Evolutionary conservation across 2,113 vertebrate genomes (phyloP).

Genomic region (Leptodactylus fuscus): DNA sequence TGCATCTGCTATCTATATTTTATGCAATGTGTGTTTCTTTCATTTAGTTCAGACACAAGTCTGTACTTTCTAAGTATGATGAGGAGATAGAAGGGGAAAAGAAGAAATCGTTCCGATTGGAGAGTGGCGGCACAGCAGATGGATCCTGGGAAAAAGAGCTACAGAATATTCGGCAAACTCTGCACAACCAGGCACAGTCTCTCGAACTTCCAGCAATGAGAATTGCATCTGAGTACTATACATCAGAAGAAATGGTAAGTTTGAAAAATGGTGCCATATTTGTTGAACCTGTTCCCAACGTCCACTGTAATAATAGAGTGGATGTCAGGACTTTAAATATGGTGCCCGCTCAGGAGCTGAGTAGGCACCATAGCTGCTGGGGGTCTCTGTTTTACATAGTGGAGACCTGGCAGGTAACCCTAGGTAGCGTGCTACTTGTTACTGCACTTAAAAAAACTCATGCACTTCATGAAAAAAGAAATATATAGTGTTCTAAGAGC

Average conservation of each 20-base stretch:
- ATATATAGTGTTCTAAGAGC: too few relatives aligned
- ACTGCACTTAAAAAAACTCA: too few relatives aligned
- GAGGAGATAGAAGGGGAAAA: constrained; percentile 90
- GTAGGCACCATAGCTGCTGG: too few relatives aligned
- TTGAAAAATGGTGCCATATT: not conserved
- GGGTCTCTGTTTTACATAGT: too few relatives aligned
- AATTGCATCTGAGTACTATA: constrained; percentile 86
- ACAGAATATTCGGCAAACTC: constrained; percentile 79
- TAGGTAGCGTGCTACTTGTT: too few relatives aligned
- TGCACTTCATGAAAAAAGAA: too few relatives aligned
- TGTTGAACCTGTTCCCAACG: too few relatives aligned
- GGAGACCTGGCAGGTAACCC: too few relatives aligned
- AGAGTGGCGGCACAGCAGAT: constrained; percentile 76
- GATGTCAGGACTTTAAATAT: too few relatives aligned
- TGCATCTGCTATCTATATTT: not conserved
- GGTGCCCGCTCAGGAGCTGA: too few relatives aligned
- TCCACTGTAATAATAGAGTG: too few relatives aligned
- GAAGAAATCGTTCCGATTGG: constrained; percentile 84
- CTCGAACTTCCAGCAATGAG: constrained; percentile 75
- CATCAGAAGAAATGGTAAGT: constrained; percentile 85
- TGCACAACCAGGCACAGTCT: constrained; percentile 82
- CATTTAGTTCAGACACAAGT: constrained; percentile 74
- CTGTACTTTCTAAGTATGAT: constrained; percentile 87
- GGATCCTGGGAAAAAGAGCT: constrained; percentile 83
- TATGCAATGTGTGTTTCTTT: not conserved